Evolutionary conservation across 1,140 invertebrate species (phyloP), one percentile per base, ranked within the genome.

Genomic region (Drosophila ambigua): DNA sequence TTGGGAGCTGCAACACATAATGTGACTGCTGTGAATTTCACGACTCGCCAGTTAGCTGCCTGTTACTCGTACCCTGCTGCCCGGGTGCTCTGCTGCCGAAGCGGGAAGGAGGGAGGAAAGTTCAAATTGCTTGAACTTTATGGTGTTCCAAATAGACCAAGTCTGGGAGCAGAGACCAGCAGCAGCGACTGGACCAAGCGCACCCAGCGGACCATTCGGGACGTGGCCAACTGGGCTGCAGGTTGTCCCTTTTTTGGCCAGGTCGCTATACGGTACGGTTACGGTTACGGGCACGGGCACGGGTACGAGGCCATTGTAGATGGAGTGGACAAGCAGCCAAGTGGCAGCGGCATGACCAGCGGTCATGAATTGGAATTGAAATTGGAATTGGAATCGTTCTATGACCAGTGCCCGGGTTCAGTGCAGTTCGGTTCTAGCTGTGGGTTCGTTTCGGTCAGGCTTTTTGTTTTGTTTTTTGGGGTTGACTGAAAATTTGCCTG

Each of bases 81-180:
- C n/a, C n/a, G n/a, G n/a, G n/a, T 16, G 16, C 31, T 9, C 58
- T 58, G 55, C 72, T 71, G 44, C 39, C 54, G 53, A 65, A 50
- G 13, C 6, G 45, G n/a, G 39, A 31, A 44, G 13, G 24, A 39
- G 45, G 63, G 46, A 73, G 57, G 57, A 87, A 85, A 79, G 77
- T 85, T 85, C 82, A 85, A 87, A 85, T 85, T 81, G 78, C 74
- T 87, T 85, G 82, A 85, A 85, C 82, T 87, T 82, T 78, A 75
- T 85, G 82, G 82, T 85, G 78, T 85, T 82, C 82, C 82, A 85
- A 81, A 82, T 83, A 83, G 79, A 81, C 74, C 79, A 20, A 65
- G 59, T 35, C 39, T 16, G n/a, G 41, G 11, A 11, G 8, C 23
- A 48, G 58, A 39, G 20, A 26, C 28, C 28, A 7, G 28, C 28